Evolutionary conservation across 2,888 invertebrate genomes (phyloP).

Genomic region (Drosophila pseudotakahashii): DNA sequence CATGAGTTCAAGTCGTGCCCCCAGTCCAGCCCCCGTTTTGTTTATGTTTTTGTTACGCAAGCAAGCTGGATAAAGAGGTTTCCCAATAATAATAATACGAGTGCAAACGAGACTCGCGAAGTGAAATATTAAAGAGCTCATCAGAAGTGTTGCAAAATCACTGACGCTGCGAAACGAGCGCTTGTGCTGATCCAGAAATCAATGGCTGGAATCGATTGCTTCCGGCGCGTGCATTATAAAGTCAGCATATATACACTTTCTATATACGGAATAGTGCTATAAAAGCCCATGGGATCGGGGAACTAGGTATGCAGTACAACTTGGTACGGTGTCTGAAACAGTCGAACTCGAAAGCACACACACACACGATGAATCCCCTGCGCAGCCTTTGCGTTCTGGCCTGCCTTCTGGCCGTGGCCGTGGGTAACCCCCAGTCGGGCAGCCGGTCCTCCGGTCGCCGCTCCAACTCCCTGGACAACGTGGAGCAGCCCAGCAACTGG

Average conservation of each 20-base stretch:
- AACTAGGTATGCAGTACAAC: conserved; percentile 59
- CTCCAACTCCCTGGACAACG: conserved; percentile 50
- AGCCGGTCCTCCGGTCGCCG: conserved; percentile 15
- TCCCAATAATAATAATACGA: not conserved
- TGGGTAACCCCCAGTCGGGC: conserved; percentile 45
- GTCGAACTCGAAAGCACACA: conserved; percentile 22
- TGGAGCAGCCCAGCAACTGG: conserved; percentile 76
- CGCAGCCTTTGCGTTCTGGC: conserved; percentile 63
- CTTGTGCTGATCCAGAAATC: conserved; percentile 35
- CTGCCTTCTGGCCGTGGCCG: conserved; percentile 62
- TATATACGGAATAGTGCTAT: conserved; percentile 37
- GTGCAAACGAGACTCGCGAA: too few relatives aligned
- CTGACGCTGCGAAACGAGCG: conserved; percentile 1
- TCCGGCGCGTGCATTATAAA: conserved; percentile 42
- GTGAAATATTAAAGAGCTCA: conserved; percentile 9
- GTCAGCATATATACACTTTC: too few relatives aligned
- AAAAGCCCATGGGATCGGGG: conserved; percentile 35
- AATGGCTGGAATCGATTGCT: conserved; percentile 18
- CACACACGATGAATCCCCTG: conserved; percentile 70
- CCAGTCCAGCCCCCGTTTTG: not conserved
- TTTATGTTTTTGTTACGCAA: conserved; percentile 5
- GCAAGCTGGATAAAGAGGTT: conserved; percentile 15
- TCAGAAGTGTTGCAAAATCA: conserved; percentile 30
- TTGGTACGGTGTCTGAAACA: conserved; percentile 53
- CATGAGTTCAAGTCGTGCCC: conserved; percentile 31